Conservation (phyloP, 2,797 vertebrate genomes). For the Hoplostethus atlanticus region DNA sequence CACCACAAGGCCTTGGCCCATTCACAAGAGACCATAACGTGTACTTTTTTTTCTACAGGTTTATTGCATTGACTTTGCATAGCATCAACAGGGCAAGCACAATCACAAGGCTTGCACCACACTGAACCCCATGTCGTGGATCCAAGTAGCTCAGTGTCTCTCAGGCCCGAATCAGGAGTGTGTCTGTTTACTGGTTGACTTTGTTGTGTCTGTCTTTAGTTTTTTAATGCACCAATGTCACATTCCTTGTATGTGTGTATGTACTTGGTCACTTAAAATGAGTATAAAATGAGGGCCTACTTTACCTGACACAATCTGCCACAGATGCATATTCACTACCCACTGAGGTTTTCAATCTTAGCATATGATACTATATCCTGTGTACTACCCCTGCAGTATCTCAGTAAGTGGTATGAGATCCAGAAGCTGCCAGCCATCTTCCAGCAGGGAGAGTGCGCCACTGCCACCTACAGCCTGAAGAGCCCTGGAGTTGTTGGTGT, state of each 20-base stretch:
- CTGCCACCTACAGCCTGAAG: slow-evolving; percentile 84
- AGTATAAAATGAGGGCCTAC: too few relatives aligned
- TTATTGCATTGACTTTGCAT: slow-evolving; percentile 43
- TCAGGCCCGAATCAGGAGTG: slow-evolving; percentile 15
- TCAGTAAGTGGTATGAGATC: slow-evolving; percentile 91
- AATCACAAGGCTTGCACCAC: neutral
- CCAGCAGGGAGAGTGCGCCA: slow-evolving; percentile 86
- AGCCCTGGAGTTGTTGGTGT: slow-evolving; percentile 82
- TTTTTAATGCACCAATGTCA: too few relatives aligned
- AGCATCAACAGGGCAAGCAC: neutral
- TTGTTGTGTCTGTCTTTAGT: too few relatives aligned
- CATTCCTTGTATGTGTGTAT: too few relatives aligned
- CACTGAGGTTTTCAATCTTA: neutral
- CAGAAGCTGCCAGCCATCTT: slow-evolving; percentile 85
- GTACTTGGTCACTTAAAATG: too few relatives aligned
- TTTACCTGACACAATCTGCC: too few relatives aligned
- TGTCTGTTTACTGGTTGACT: slow-evolving; percentile 28
- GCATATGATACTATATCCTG: neutral
- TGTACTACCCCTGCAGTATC: slow-evolving; percentile 79
- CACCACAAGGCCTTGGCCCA: too few relatives aligned
- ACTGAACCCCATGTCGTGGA: neutral
- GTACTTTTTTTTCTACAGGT: slow-evolving; percentile 22
- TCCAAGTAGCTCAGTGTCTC: neutral
- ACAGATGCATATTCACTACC: too few relatives aligned
- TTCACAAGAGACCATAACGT: too few relatives aligned